Evolutionary conservation across 2,797 vertebrate species (phyloP).

Genomic region (Acanthornis magna): DNA sequence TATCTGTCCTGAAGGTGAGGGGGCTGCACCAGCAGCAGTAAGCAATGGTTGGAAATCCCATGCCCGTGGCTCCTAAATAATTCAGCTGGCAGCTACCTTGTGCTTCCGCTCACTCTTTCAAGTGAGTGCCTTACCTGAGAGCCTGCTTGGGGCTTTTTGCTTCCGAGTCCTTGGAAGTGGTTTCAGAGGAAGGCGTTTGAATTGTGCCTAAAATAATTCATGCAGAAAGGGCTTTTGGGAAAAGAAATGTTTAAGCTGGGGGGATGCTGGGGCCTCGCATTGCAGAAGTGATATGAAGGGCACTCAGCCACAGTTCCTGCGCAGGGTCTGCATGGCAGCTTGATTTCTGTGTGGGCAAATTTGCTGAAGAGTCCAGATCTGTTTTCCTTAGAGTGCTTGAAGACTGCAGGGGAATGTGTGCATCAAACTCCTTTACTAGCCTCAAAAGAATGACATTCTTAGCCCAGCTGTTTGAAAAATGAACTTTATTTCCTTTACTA

Average conservation of each 20-base stretch:
- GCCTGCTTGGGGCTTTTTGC: background rate
- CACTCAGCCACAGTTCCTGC: background rate
- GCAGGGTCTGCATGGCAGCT: background rate
- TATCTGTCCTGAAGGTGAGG: background rate
- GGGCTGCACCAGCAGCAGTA: background rate
- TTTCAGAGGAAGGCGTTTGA: background rate
- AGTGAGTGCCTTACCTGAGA: background rate
- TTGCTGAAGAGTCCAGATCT: background rate
- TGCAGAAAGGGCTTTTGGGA: background rate
- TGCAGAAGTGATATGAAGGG: background rate
- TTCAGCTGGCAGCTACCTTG: background rate
- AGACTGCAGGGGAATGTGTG: background rate
- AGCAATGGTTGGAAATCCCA: background rate
- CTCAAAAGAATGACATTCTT: background rate
- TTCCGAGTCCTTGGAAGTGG: background rate
- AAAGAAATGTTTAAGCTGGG: background rate
- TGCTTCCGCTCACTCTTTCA: background rate
- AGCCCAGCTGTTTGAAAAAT: background rate
- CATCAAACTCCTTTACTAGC: background rate
- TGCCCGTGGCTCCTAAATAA: background rate
- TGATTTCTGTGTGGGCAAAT: background rate
- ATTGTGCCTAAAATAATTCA: background rate
- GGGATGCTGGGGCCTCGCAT: rapidly evolving
- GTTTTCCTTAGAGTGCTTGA: background rate
- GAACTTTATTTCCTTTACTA: background rate